These are phyloP conservation scores for Deroplatys truncata DNA, from an alignment of 2,888 invertebrate genomes.

Conservation along the genomic window DNA sequence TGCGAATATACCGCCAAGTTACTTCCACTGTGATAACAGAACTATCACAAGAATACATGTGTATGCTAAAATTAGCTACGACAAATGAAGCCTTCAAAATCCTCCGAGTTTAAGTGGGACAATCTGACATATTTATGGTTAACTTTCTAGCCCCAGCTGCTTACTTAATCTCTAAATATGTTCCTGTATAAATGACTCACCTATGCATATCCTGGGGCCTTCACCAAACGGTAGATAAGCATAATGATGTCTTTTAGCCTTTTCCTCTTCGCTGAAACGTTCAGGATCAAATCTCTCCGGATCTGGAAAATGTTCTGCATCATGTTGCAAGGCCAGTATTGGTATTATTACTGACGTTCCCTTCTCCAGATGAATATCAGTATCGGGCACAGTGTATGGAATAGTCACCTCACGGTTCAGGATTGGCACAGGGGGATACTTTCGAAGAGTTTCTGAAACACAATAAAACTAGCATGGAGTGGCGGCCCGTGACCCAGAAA, in stretches of 20 bases:
- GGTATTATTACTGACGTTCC: slow-evolving; percentile 31
- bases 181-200: not conserved
- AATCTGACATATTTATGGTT: no score
- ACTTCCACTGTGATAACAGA: no score
- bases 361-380: slow-evolving; percentile 40
- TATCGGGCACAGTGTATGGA: slow-evolving; percentile 24
- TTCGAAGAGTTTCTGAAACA: slow-evolving; percentile 34
- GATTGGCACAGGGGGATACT: slow-evolving; percentile 34
- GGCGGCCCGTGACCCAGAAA: no score
- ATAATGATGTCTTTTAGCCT: slow-evolving; percentile 30
- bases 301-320: slow-evolving; percentile 35
- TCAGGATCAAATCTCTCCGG: slow-evolving; percentile 39
- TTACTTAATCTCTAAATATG: no score
- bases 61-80: no score
- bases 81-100: no score
- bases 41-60: no score
- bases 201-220: slow-evolving; percentile 25
- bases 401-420: slow-evolving; percentile 25
- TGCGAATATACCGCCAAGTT: no score
- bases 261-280: slow-evolving; percentile 34
- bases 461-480: no score
- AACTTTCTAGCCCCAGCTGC: no score
- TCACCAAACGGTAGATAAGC: slow-evolving; percentile 24
- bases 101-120: no score
- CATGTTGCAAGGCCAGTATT: slow-evolving; percentile 34